Evolutionary conservation across 1,140 invertebrate species (phyloP).

Genomic region (Calycopis cecrops): DNA sequence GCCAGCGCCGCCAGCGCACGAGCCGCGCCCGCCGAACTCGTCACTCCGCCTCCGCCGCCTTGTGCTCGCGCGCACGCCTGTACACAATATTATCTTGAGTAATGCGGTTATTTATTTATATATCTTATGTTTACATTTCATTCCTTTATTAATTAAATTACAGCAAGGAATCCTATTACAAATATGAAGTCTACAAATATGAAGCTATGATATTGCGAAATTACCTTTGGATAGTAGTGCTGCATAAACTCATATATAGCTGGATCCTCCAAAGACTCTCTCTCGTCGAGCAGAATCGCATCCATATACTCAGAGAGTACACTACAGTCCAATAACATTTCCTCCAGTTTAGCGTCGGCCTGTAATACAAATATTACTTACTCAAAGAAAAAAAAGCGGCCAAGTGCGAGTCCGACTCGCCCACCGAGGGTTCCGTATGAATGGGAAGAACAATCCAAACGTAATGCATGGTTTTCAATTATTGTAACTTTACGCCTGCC

Average conservation of each 20-base stretch:
- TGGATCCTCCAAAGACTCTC: conserved; percentile 84
- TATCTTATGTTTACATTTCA: not conserved
- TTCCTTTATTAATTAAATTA: too few relatives aligned
- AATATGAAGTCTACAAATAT: too few relatives aligned
- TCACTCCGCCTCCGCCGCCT: conserved; percentile 19
- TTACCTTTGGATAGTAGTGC: conserved; percentile 89
- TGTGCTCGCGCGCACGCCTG: conserved; percentile 25
- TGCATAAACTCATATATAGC: conserved; percentile 88
- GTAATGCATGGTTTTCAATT: too few relatives aligned
- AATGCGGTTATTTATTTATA: too few relatives aligned
- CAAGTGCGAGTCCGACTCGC: too few relatives aligned
- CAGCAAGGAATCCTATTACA: too few relatives aligned
- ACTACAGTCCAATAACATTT: conserved; percentile 84
- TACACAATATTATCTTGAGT: not conserved
- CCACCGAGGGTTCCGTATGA: too few relatives aligned
- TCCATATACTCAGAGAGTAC: conserved; percentile 91
- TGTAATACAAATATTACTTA: conserved; percentile 57
- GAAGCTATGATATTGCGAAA: too few relatives aligned
- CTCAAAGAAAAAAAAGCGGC: too few relatives aligned
- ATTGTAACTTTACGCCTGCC: too few relatives aligned
- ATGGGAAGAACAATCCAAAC: too few relatives aligned
- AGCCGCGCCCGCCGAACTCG: conserved; percentile 26
- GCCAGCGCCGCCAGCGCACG: conserved; percentile 38
- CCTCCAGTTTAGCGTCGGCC: conserved; percentile 85
- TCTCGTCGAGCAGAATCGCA: conserved; percentile 86